Conservation (phyloP, 2,113 vertebrate genomes). For the Aviceda subcristata region DNA sequence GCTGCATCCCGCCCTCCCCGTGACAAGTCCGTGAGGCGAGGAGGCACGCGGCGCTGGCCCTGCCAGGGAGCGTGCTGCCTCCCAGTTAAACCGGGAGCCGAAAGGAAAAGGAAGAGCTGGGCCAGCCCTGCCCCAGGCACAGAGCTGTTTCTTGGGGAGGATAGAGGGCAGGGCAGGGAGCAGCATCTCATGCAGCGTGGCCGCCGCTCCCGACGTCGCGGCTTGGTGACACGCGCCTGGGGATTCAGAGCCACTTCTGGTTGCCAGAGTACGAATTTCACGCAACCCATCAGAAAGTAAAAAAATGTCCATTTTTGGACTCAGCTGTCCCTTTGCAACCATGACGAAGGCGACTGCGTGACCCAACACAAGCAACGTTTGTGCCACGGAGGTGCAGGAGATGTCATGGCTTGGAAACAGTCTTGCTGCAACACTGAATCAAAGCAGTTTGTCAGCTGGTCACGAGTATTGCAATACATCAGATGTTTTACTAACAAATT, state of each 20-base stretch:
- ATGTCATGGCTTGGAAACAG: neutral
- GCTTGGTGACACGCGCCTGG: neutral
- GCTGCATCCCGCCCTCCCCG: rapidly evolving
- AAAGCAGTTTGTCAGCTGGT: neutral
- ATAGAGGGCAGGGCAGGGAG: neutral
- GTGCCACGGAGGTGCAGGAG: neutral
- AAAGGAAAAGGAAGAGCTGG: neutral
- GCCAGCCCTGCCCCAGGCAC: neutral
- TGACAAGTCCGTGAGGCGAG: rapidly evolving
- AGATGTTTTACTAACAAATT: neutral
- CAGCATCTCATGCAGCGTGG: neutral
- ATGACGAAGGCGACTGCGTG: rapidly evolving
- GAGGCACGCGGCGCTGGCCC: rapidly evolving
- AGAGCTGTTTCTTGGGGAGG: neutral
- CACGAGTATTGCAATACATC: neutral
- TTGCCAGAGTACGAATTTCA: neutral
- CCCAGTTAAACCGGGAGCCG: neutral
- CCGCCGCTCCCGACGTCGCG: rapidly evolving
- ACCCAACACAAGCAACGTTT: neutral
- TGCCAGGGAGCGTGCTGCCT: rapidly evolving
- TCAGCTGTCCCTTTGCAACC: rapidly evolving
- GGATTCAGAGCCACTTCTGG: neutral
- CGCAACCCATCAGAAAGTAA: neutral
- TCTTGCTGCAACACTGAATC: neutral
- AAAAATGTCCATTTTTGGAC: neutral